Base-by-base conservation (phyloP, 2,797 vertebrate species). In the Sarcoramphus papa region DNA sequence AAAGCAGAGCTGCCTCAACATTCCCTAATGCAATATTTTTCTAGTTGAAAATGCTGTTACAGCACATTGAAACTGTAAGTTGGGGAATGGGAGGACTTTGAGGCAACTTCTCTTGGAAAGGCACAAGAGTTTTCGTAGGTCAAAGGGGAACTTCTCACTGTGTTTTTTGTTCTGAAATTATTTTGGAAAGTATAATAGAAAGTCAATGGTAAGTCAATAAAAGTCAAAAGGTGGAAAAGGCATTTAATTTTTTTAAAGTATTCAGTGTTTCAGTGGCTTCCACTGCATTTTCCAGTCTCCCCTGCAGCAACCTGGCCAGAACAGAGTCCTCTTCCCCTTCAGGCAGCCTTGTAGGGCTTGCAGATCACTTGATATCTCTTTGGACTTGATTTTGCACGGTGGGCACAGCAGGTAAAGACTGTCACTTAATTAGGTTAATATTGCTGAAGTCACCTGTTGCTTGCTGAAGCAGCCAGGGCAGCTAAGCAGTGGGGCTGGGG, bases 1-100 rank as follows among this genome's bases (percentile, higher is more conserved):
- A 84, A 84, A 90, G 76, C 47, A 80, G 60, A 94, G 86, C 91
- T 91, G 86, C 89, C 73, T 90, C 90, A 83, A 70, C 28, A 73
- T 74, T 63, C 74, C 84, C 84, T 75, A 68, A 3, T 45, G 90
- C 30, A 62, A 11, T 11, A 19, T 68, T 80, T 90, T 95, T 57
- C 64, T 43, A 65, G 64, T 8, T 50, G 82, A 91, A 96, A 93
- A 72, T 17, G 62, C 60, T 68, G 33, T 84, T 92, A 64, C 62
- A 93, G 92, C 78, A 92, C 37, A 40, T 16, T 53, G 78, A 51
- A 85, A 77, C 47, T n/a, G 3, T 43, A 84, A 92, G 56, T 27
- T 23, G 12, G 35, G 69, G 41, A 83, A 54, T 30, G 20, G 72
- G 78, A 82, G 30, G 43, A 33, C 67, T 95, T 80, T 59, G 65